phyloP scores from a whole-genome alignment of 1,140 invertebrate genomes.

The Pygmarrhopalites habei region DNA sequence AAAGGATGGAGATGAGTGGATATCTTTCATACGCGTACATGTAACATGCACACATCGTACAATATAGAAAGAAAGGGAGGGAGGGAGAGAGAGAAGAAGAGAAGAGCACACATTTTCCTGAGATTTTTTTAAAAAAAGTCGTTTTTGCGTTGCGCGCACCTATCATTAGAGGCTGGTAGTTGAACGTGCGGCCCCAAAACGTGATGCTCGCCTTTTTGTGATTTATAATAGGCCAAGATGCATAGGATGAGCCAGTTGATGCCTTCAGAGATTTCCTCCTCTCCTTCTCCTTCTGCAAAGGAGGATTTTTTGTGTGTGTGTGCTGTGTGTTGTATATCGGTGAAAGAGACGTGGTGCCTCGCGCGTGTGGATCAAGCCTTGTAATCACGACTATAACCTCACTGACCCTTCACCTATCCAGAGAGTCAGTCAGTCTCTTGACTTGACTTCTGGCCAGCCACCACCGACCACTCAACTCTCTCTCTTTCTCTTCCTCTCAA shows the following conservation, averaged over 20 bases:
- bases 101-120: slow-evolving; percentile 1
- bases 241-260: slow-evolving; percentile 14
- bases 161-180: slow-evolving; percentile 32
- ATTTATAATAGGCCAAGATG: slow-evolving; percentile 29
- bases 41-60: neutral
- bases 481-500: too few relatives aligned
- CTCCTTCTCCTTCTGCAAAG: slow-evolving; percentile 1
- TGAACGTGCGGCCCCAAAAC: slow-evolving; percentile 35
- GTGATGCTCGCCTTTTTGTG: slow-evolving; percentile 34
- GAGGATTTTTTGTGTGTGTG: slow-evolving; percentile 26
- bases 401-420: slow-evolving; percentile 26
- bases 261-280: slow-evolving; percentile 22
- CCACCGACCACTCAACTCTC: slow-evolving; percentile 5
- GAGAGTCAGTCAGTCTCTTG: neutral
- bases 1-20: neutral
- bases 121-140: slow-evolving; percentile 29
- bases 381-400: slow-evolving; percentile 31
- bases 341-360: slow-evolving; percentile 28
- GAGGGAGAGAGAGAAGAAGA: neutral
- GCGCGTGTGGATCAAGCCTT: slow-evolving; percentile 27
- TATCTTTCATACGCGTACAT: too few relatives aligned
- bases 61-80: neutral
- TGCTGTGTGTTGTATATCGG: too few relatives aligned
- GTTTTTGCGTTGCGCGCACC: slow-evolving; percentile 28
- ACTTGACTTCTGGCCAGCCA: neutral